These are phyloP conservation scores for Melieria omissa DNA, from an alignment of 2,888 invertebrate species.

Conservation along the genomic window DNA sequence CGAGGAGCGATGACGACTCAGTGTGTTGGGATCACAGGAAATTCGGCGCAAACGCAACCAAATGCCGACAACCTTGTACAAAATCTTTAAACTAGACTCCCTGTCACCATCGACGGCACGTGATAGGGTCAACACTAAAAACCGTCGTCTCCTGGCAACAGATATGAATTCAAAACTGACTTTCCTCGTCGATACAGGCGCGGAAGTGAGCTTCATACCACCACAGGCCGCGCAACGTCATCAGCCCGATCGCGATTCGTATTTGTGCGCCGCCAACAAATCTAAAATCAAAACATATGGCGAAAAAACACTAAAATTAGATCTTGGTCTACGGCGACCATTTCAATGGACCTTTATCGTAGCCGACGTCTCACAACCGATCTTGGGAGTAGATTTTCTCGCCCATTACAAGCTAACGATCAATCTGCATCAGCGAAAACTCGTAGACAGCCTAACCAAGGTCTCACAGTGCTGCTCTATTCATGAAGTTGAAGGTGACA, in stretches of 20 bases:
- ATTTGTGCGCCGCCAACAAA: constrained; percentile 31
- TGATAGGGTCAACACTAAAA: constrained; percentile 9
- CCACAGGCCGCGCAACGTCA: neutral
- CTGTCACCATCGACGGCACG: constrained; percentile 18
- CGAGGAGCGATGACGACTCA: neutral
- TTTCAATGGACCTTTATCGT: constrained; percentile 33
- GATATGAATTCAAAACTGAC: constrained; percentile 18
- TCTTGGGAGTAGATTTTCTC: constrained; percentile 34
- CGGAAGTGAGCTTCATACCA: constrained; percentile 14
- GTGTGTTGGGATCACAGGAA: constrained; percentile 24
- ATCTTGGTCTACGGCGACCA: constrained; percentile 30
- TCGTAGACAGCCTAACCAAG: neutral
- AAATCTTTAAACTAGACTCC: constrained; percentile 21
- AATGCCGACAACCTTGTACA: constrained; percentile 28
- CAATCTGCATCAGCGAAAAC: constrained; percentile 47
- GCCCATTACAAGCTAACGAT: constrained; percentile 59
- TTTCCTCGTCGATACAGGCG: constrained; percentile 10
- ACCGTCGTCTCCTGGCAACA: constrained; percentile 24
- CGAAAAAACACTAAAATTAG: constrained; percentile 22
- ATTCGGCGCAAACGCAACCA: constrained; percentile 20
- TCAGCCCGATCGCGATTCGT: neutral
- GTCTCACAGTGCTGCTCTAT: neutral
- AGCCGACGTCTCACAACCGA: constrained; percentile 37
- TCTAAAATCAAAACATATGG: constrained; percentile 41
- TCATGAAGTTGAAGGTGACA: neutral